Percentiles rank a stretch among this genome's conserved stretches.
Conservation (phyloP, 2,888 invertebrate species). For the Odontocerum albicorne region DNA sequence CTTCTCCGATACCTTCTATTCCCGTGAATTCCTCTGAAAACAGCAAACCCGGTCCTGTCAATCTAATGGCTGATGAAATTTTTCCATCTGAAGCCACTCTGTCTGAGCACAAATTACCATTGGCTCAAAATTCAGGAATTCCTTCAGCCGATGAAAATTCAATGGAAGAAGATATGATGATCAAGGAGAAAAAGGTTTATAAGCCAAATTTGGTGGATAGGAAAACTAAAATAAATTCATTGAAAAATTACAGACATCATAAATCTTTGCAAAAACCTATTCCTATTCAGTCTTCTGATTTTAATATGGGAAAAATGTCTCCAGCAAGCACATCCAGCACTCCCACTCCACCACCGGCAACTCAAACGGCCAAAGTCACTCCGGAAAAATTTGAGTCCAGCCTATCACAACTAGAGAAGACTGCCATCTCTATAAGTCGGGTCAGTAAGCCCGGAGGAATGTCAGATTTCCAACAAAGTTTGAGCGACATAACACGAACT, state of each 20-base stretch:
- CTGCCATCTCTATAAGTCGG: conserved; percentile 46
- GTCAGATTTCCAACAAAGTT: conserved; percentile 53
- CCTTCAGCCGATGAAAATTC: conserved; percentile 34
- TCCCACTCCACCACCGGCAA: conserved; percentile 42
- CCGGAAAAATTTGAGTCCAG: conserved; percentile 45
- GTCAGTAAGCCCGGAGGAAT: conserved; percentile 50
- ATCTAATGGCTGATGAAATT: conserved; percentile 30
- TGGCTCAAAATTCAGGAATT: conserved; percentile 14
- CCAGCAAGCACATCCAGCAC: conserved; percentile 39
- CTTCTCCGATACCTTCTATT: neutral
- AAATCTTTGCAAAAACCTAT: conserved; percentile 38
- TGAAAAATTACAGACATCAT: conserved; percentile 57
- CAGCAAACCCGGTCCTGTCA: conserved; percentile 17
- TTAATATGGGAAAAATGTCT: conserved; percentile 16
- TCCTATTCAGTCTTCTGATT: conserved; percentile 21
- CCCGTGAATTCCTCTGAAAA: neutral
- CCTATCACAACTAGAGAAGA: conserved; percentile 51
- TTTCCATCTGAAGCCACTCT: conserved; percentile 31
- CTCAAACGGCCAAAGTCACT: neutral
- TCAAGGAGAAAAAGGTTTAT: conserved; percentile 38
- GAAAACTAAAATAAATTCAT: conserved; percentile 49
- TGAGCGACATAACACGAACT: conserved; percentile 56
- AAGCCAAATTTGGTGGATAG: conserved; percentile 40
- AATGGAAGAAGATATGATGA: conserved; percentile 33
- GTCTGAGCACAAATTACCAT: conserved; percentile 25